Conservation (phyloP, 2,113 vertebrate genomes). For the Catagonus wagneri region DNA sequence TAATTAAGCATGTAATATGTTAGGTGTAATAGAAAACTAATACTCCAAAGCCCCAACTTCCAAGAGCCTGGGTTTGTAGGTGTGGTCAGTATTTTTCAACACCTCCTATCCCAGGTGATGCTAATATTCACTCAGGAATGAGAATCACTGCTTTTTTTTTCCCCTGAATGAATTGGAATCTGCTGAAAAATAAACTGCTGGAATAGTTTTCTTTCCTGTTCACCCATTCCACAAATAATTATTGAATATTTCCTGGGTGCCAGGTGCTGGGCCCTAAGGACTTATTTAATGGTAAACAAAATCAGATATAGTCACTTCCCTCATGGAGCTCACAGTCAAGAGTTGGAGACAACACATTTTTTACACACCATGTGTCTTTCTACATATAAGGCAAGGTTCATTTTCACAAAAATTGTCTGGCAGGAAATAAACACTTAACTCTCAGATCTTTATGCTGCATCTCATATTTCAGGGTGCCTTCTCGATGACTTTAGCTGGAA, state of each 20-base stretch:
- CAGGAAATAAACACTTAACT: conserved; percentile 42
- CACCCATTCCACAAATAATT: background rate
- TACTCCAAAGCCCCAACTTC: background rate
- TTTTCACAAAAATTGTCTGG: conserved; percentile 5
- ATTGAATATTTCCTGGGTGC: background rate
- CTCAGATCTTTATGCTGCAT: background rate
- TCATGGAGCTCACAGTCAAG: background rate
- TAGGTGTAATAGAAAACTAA: conserved; percentile 26
- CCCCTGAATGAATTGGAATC: background rate
- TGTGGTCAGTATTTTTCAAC: background rate
- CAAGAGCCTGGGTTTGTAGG: background rate
- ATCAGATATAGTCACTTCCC: background rate
- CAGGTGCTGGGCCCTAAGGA: background rate
- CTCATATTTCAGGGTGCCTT: background rate
- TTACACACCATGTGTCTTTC: background rate
- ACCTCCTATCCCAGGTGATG: background rate
- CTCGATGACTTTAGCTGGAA: conserved; percentile 40
- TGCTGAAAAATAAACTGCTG: conserved; percentile 38
- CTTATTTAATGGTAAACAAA: conserved; percentile 19
- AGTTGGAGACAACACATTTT: background rate
- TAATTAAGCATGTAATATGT: background rate
- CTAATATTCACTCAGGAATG: background rate
- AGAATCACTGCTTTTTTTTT: background rate
- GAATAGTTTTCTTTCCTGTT: background rate
- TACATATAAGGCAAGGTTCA: background rate